These are phyloP conservation scores for Crioceris asparagi DNA, from an alignment of 2,888 invertebrate species.

Conservation along the genomic window DNA sequence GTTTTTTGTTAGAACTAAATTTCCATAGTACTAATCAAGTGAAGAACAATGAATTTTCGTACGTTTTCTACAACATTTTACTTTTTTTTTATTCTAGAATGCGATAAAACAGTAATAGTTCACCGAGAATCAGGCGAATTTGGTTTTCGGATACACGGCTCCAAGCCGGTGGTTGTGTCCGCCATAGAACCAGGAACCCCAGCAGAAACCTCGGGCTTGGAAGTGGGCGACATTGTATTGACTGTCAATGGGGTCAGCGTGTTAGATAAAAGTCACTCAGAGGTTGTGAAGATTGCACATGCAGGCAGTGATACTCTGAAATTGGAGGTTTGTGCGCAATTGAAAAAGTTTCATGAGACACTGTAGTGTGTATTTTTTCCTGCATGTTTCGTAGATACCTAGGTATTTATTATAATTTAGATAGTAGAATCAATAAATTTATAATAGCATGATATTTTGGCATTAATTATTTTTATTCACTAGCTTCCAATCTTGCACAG, in stretches of 20 bases:
- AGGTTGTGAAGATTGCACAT: conserved; percentile 86
- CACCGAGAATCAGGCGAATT: conserved; percentile 80
- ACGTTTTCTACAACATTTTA: no score
- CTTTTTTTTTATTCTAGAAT: conserved; percentile 56
- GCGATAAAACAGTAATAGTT: conserved; percentile 78
- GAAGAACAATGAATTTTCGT: no score
- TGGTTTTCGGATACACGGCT: conserved; percentile 91
- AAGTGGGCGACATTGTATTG: conserved; percentile 90
- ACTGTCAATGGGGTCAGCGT: conserved; percentile 85
- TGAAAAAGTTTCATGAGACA: no score
- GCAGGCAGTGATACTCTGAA: conserved; percentile 77
- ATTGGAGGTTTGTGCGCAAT: conserved; percentile 61
- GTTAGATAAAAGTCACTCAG: conserved; percentile 84
- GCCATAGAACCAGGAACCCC: conserved; percentile 91
- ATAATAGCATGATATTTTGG: no score
- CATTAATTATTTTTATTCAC: no score
- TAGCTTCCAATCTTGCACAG: no score
- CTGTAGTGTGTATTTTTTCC: no score
- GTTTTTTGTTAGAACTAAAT: no score
- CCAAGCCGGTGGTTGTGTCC: conserved; percentile 92
- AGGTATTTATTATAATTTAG: no score
- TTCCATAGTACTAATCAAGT: no score
- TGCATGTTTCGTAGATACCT: no score
- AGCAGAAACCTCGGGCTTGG: conserved; percentile 82
- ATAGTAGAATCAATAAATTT: no score